Evolutionary conservation across 2,113 vertebrate species (phyloP), one percentile per base, ranked within the genome.

Genomic region (Cardinalis cardinalis): DNA sequence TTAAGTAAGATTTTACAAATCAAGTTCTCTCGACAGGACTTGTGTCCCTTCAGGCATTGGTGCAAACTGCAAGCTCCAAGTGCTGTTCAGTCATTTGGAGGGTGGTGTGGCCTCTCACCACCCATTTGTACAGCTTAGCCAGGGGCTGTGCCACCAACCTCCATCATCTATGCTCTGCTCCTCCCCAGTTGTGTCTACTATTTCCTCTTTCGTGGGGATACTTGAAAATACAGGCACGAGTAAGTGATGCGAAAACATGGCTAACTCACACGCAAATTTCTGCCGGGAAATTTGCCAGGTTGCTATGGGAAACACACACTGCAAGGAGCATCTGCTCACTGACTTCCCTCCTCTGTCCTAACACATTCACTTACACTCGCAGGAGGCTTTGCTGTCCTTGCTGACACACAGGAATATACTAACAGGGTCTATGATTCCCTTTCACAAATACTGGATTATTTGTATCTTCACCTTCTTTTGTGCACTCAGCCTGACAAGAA

Each of bases 231-330:
- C 29, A 64, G 58, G 70, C 71, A 17, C 4, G 8, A 71, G 70
- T 61, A 86, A 86, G 68, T 24, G 81, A 92, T 84, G 91, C 38
- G 65, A 89, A 93, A 78, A 13, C 87, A 84, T 90, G 69, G 89
- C 81, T 88, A 92, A 90, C 65, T 75, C 44, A 2, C 65, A 78
- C 15, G 6, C 70, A 87, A 64, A 95, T 88, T 91, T 82, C 83
- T 86, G 68, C 75, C 9, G 43, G 95, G 92, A 94, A 93, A 76
- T 89, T 38, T 87, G 94, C 93, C 94, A 94, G 91, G 94, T 92
- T 95, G 93, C 87, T 38, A 92, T 41, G 91, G 89, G 89, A 92
- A 92, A 92, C 82, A 21, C 55, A 69, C 43, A 51, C 84, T 61
- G 87, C 70, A 75, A 72, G 63, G 34, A 89, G 74, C 89, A 92